phyloP scores from a whole-genome alignment of 2,113 vertebrate genomes.

The Pseudorhombus dupliciocellatus region DNA sequence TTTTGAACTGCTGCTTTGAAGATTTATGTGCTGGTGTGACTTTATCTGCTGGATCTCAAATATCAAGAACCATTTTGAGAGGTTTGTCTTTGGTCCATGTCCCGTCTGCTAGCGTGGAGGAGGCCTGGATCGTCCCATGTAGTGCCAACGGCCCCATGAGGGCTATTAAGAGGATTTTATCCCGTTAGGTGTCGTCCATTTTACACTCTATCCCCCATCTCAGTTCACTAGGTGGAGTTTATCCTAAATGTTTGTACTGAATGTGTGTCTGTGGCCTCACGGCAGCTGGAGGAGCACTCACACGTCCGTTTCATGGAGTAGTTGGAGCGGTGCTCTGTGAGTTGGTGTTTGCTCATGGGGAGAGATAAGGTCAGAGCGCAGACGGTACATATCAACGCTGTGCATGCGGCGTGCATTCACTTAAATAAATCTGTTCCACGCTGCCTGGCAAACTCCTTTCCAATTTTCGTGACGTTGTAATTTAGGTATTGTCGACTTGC shows the following conservation, averaged over 20 bases:
- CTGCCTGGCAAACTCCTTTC: conserved; percentile 7
- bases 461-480: conserved; percentile 50
- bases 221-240: not conserved
- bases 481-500: conserved; percentile 52
- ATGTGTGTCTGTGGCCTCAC: not conserved
- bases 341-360: conserved; percentile 6
- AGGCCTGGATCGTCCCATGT: too few relatives aligned
- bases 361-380: conserved; percentile 29
- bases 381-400: conserved; percentile 20
- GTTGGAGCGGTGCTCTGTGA: not conserved
- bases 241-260: too few relatives aligned
- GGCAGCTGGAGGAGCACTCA: not conserved
- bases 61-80: too few relatives aligned
- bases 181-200: too few relatives aligned
- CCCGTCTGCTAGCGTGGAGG: too few relatives aligned
- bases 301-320: not conserved
- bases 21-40: too few relatives aligned
- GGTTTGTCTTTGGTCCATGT: too few relatives aligned
- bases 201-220: not conserved
- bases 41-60: too few relatives aligned
- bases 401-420: conserved; percentile 9
- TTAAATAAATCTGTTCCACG: conserved; percentile 20
- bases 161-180: too few relatives aligned
- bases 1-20: too few relatives aligned
- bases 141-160: too few relatives aligned